phyloP scores from a whole-genome alignment of 2,888 invertebrate genomes.

The Vanessa cardui region DNA sequence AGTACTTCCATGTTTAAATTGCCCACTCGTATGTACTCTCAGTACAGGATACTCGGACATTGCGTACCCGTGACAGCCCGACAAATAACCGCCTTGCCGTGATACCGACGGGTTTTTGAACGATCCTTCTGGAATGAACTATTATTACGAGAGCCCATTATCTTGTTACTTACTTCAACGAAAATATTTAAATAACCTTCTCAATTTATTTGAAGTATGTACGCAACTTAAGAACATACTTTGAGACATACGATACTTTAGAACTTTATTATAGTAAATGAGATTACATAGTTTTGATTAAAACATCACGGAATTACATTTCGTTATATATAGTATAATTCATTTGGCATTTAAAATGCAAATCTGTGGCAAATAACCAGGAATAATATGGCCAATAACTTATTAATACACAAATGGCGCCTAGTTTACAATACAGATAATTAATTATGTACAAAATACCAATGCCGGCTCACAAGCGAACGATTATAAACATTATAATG shows the following conservation, averaged over 20 bases:
- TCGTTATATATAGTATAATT: conserved; percentile 5
- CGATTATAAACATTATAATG: conserved; percentile 6
- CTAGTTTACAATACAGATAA: neutral
- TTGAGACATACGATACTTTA: neutral
- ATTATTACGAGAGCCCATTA: conserved; percentile 43
- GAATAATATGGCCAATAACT: neutral
- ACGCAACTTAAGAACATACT: neutral
- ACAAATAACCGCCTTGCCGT: conserved; percentile 58
- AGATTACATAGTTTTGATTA: neutral
- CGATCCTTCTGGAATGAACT: conserved; percentile 49
- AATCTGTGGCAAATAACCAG: neutral
- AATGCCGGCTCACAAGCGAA: no score
- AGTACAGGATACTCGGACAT: conserved; percentile 72
- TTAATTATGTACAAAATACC: neutral
- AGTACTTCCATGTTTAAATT: conserved; percentile 81
- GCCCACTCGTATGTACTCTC: conserved; percentile 77
- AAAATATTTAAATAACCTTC: conserved; percentile 20
- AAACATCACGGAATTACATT: neutral
- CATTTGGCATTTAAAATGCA: conserved; percentile 14
- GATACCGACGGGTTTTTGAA: conserved; percentile 56
- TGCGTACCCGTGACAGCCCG: conserved; percentile 51
- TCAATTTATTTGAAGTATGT: conserved; percentile 1
- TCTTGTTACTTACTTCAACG: conserved; percentile 26
- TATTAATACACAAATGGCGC: conserved; percentile 1
- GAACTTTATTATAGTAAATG: neutral